phyloP scores from a whole-genome alignment of 2,888 invertebrate genomes.

The Himalopsyche kuldschensis region DNA sequence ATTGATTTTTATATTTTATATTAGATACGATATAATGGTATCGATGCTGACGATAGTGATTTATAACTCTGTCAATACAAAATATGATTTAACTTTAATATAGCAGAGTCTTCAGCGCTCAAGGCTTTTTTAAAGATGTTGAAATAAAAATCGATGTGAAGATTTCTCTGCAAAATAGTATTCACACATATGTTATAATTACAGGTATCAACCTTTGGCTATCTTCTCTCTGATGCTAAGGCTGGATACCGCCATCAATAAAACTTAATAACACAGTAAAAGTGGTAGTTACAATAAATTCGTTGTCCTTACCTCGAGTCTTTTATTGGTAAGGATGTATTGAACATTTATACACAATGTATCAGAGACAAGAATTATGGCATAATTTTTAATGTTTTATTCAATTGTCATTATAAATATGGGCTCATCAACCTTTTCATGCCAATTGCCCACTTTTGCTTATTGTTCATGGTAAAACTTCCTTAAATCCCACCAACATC shows the following conservation, averaged over 20 bases:
- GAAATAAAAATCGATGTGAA: background rate
- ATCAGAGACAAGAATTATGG: too few species aligned
- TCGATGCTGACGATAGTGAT: too few species aligned
- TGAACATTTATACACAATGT: background rate
- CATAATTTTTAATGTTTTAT: too few species aligned
- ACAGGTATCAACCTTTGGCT: constrained; percentile 1
- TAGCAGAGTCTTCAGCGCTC: background rate
- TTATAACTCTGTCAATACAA: too few species aligned
- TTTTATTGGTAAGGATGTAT: background rate
- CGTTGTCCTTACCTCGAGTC: background rate
- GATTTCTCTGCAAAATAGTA: background rate
- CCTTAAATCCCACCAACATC: constrained; percentile 8
- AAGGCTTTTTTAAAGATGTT: background rate
- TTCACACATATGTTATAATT: constrained; percentile 24
- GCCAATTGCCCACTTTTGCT: too few species aligned
- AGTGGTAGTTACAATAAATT: background rate
- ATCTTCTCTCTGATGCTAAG: background rate
- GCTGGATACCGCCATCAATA: constrained; percentile 14
- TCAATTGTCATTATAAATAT: too few species aligned
- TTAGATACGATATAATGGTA: too few species aligned
- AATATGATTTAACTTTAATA: background rate
- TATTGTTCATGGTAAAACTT: background rate
- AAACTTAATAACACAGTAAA: constrained; percentile 9
- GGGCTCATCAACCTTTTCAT: too few species aligned
- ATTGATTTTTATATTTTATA: too few species aligned